Evolutionary conservation across 2,888 invertebrate genomes (phyloP), one percentile per base, ranked within the genome.

Genomic region (Pharmacophagus antenor): DNA sequence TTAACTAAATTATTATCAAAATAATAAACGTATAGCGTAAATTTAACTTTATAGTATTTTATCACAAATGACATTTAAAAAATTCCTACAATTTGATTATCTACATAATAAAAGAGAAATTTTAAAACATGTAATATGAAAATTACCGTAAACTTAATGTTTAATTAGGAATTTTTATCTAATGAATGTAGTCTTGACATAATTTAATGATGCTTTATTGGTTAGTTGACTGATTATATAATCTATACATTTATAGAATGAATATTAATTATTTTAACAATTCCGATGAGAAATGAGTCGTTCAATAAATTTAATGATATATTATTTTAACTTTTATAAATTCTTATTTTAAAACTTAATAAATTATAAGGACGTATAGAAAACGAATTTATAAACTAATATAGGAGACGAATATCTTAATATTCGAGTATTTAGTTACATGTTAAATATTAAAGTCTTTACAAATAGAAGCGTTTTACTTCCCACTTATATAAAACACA

Each of bases 381-480:
- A 31, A 31, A 31, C 31, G 10, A 31, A 31, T 15, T 3, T 7
- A 1, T 31, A 31, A 31, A 15, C 15, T 31, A 31, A 3, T 10
- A 31, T n/a, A 1, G 6, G 42, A 42, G 42, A 42, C 17, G 42
- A 42, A 42, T 42, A 42, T 42, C 42, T 7, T 6, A 15, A 42
- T 42, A 17, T 41, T 44, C 25, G 59, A 59, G 59, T 54, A 55
- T 59, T 59, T 17, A 48, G 22, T 57, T 52, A 27, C 42, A n/a
- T 21, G 22, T 50, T 21, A 55, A 55, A 21, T 54, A 54, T 37
- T n/a, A 49, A 31, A 51, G 25, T 55, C 17, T 41, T 44, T 51
- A 56, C 56, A 60, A 47, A 46, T 46, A 70, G 80, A 84, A 84
- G 82, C 82, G 82, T 70, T 74, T 80, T 68, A 74, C 70, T 82